phyloP scores from a whole-genome alignment of 2,113 vertebrate species.

The Malaclemys terrapin region DNA sequence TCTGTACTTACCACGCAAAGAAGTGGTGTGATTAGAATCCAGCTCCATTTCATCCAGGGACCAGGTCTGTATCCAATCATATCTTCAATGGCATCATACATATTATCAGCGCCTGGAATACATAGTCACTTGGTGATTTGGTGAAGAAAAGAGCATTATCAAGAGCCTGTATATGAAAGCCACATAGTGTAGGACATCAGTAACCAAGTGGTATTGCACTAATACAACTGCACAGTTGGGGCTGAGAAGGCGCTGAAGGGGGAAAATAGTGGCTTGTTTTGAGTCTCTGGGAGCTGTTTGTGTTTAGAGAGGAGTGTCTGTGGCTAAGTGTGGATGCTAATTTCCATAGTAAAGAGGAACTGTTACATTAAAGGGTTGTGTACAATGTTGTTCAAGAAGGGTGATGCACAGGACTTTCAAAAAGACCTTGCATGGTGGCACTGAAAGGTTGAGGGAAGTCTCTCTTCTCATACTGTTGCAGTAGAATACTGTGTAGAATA shows the following conservation, averaged over 20 bases:
- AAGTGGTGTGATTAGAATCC: conserved; percentile 94
- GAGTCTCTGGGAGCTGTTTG: not conserved
- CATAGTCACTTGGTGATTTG: not conserved
- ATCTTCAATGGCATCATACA: conserved; percentile 97
- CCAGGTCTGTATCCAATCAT: conserved; percentile 99
- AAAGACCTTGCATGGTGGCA: not conserved
- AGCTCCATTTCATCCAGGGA: conserved; percentile 99
- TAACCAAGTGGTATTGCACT: not conserved
- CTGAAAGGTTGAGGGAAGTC: not conserved
- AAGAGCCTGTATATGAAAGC: not conserved
- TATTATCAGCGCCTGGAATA: conserved; percentile 92
- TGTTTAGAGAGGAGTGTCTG: not conserved
- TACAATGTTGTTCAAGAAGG: not conserved
- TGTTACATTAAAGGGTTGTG: not conserved
- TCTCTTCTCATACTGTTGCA: not conserved
- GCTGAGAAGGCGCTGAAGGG: not conserved
- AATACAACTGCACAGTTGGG: not conserved
- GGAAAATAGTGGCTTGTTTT: not conserved
- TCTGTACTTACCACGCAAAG: conserved; percentile 91
- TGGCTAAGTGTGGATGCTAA: not conserved
- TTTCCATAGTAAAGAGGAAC: not conserved
- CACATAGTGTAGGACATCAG: not conserved
- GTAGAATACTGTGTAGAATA: not conserved
- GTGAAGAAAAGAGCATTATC: not conserved
- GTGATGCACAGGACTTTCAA: not conserved